Evolutionary conservation across 2,888 invertebrate genomes (phyloP).

Genomic region (Bimastos eiseni): DNA sequence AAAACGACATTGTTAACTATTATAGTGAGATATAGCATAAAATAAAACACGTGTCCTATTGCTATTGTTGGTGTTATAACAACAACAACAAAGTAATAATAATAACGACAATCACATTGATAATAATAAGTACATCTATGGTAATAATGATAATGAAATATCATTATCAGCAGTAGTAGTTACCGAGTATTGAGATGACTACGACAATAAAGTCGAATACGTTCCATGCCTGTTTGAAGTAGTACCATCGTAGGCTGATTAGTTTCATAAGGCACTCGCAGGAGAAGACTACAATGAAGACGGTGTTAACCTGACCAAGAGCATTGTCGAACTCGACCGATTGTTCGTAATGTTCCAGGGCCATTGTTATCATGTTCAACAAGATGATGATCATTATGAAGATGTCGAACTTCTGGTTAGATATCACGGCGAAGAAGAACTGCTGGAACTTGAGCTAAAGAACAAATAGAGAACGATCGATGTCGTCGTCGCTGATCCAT

Average conservation of each 20-base stretch:
- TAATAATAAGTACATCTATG: too few species aligned
- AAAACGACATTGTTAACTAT: too few species aligned
- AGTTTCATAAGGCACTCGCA: conserved; percentile 97
- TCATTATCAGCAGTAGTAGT: conserved; percentile 50
- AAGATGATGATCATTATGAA: conserved; percentile 98
- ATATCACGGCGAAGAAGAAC: conserved; percentile 94
- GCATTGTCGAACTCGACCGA: conserved; percentile 67
- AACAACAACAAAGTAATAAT: too few species aligned
- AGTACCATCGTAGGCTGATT: conserved; percentile 94
- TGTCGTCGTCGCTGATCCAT: neutral
- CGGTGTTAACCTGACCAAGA: conserved; percentile 89
- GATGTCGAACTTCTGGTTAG: conserved; percentile 98
- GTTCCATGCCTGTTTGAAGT: conserved; percentile 99
- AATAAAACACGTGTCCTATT: too few species aligned
- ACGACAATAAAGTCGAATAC: conserved; percentile 98
- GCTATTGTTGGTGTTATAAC: too few species aligned
- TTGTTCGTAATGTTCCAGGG: conserved; percentile 93
- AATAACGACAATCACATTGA: too few species aligned
- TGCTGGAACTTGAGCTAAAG: conserved; percentile 92
- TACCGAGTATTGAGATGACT: conserved; percentile 95
- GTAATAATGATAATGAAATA: neutral
- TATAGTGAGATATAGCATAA: too few species aligned
- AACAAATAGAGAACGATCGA: neutral
- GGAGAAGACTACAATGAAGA: conserved; percentile 97
- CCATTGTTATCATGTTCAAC: conserved; percentile 97